Evolutionary conservation across 2,113 vertebrate species (phyloP).

Genomic region (Ceyx melanurus): DNA sequence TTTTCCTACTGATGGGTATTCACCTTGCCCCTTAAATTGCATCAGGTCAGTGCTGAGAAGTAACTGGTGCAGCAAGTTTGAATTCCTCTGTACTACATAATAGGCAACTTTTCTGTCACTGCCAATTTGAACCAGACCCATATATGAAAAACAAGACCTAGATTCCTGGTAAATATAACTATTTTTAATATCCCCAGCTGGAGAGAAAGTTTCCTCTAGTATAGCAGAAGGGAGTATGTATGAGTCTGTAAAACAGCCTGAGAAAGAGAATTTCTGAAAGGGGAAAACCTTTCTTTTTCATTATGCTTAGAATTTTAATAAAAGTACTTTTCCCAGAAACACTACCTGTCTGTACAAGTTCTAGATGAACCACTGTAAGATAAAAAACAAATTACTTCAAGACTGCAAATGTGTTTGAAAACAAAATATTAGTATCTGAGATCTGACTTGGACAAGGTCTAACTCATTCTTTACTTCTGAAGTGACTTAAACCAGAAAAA

Average conservation of each 20-base stretch:
- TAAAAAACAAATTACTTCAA: neutral
- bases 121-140: conserved; percentile 18
- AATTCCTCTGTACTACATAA: neutral
- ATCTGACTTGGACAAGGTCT: neutral
- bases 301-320: neutral
- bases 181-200: conserved; percentile 12
- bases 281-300: neutral
- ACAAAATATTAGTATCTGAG: neutral
- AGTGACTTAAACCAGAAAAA: neutral
- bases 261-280: neutral
- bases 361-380: neutral
- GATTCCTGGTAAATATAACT: conserved; percentile 23
- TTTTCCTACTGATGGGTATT: conserved; percentile 42
- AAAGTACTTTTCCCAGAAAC: neutral
- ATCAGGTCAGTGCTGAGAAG: conserved; percentile 28
- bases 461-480: neutral
- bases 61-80: conserved; percentile 29
- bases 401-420: neutral
- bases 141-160: conserved; percentile 22
- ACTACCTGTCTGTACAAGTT: neutral
- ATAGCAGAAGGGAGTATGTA: neutral
- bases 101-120: conserved; percentile 48
- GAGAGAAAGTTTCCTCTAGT: neutral
- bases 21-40: conserved; percentile 41
- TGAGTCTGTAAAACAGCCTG: neutral